Evolutionary conservation across 2,113 vertebrate genomes (phyloP).

Genomic region (Cygnus atratus): DNA sequence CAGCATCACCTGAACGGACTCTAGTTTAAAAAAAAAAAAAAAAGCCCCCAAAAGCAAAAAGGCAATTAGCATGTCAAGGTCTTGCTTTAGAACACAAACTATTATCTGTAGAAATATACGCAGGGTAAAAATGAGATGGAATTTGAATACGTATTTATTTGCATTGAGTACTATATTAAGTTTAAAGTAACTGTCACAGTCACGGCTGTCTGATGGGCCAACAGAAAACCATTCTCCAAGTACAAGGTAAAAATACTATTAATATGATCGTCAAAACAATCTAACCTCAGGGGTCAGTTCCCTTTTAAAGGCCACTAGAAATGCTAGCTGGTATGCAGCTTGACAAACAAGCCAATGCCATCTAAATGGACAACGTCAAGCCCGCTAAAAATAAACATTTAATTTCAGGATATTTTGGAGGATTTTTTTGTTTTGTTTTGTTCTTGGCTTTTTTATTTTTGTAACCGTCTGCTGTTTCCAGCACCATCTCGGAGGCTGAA

Average conservation of each 20-base stretch:
- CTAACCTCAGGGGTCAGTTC: slow-evolving; percentile 18
- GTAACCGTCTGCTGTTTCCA: slow-evolving; percentile 45
- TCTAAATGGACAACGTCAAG: not conserved
- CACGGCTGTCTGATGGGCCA: not conserved
- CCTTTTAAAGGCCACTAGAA: slow-evolving; percentile 6
- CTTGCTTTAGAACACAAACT: not conserved
- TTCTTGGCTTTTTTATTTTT: slow-evolving; percentile 44
- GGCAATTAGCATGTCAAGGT: not conserved
- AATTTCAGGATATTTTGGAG: slow-evolving; percentile 16
- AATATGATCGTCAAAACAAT: not conserved
- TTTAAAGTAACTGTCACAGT: not conserved
- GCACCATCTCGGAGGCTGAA: slow-evolving; percentile 33
- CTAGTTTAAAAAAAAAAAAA: not conserved
- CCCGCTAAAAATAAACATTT: slow-evolving; percentile 59
- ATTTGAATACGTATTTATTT: not conserved
- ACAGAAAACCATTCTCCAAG: not conserved
- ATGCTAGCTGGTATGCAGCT: not conserved
- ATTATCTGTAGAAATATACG: not conserved
- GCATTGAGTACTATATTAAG: not conserved
- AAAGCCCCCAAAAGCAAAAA: not conserved
- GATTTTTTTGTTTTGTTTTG: not conserved
- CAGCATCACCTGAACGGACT: not conserved
- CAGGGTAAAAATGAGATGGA: slow-evolving; percentile 20
- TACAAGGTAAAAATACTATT: not conserved
- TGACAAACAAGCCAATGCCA: not conserved